Evolutionary conservation across 2,113 vertebrate genomes (phyloP).

Genomic region (Ursus arctos): DNA sequence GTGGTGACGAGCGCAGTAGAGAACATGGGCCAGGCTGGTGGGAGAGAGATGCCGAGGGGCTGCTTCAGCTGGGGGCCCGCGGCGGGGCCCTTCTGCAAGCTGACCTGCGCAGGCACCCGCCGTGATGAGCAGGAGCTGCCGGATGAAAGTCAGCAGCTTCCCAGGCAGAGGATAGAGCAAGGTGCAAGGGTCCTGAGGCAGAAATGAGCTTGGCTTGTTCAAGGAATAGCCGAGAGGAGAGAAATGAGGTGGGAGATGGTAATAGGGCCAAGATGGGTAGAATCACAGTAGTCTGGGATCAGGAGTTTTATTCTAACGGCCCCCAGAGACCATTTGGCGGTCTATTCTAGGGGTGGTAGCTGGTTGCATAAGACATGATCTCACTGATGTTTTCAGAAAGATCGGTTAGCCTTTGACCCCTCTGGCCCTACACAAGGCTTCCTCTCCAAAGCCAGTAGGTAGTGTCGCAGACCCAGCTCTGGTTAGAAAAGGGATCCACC

Average conservation of each 20-base stretch:
- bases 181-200: not conserved
- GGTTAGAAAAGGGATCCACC: not conserved
- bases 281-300: not conserved
- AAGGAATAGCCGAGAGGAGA: not conserved
- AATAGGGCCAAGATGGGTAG: not conserved
- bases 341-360: not conserved
- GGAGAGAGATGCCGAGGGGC: not conserved
- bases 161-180: not conserved
- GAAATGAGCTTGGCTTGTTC: not conserved
- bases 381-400: not conserved
- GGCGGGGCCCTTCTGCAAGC: not conserved
- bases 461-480: not conserved
- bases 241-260: not conserved
- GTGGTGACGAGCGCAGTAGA: not conserved
- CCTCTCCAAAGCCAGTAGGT: not conserved
- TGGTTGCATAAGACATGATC: no score
- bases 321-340: not conserved
- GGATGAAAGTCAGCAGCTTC: not conserved
- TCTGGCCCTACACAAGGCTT: not conserved
- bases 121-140: not conserved
- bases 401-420: not conserved
- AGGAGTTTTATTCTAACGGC: not conserved
- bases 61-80: not conserved
- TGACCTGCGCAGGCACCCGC: no score
- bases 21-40: not conserved